phyloP scores from a whole-genome alignment of 2,113 vertebrate species.

The Centropristis striata region DNA sequence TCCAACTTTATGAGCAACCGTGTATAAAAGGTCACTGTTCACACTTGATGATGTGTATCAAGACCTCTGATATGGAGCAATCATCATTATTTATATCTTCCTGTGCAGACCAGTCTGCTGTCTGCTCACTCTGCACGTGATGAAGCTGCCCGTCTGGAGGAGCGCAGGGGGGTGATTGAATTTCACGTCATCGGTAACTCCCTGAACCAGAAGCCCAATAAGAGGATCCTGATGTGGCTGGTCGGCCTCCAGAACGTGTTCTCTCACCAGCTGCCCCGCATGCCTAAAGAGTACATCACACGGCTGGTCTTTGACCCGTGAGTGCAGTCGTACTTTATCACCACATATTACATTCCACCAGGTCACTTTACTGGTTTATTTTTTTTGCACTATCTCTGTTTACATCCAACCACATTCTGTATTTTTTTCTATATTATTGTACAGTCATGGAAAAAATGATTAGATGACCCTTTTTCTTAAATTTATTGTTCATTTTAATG shows the following conservation, averaged over 20 bases:
- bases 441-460: too few relatives aligned
- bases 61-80: neutral
- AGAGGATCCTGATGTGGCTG: constrained; percentile 98
- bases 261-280: constrained; percentile 97
- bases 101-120: constrained; percentile 92
- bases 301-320: constrained; percentile 98
- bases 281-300: constrained; percentile 99
- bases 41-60: neutral
- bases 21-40: too few relatives aligned
- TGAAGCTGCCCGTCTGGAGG: constrained; percentile 94
- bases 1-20: too few relatives aligned
- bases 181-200: constrained; percentile 99
- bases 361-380: too few relatives aligned
- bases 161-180: constrained; percentile 96
- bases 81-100: neutral
- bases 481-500: too few relatives aligned
- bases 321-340: constrained; percentile 66
- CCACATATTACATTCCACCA: neutral
- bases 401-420: too few relatives aligned
- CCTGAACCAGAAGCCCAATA: constrained; percentile 97
- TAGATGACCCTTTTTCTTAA: too few relatives aligned
- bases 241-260: constrained; percentile 98
- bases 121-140: constrained; percentile 96
- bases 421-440: too few relatives aligned
- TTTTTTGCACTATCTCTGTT: too few relatives aligned